phyloP scores from a whole-genome alignment of 2,797 vertebrate genomes.

The Mormyrops attenuatus region DNA sequence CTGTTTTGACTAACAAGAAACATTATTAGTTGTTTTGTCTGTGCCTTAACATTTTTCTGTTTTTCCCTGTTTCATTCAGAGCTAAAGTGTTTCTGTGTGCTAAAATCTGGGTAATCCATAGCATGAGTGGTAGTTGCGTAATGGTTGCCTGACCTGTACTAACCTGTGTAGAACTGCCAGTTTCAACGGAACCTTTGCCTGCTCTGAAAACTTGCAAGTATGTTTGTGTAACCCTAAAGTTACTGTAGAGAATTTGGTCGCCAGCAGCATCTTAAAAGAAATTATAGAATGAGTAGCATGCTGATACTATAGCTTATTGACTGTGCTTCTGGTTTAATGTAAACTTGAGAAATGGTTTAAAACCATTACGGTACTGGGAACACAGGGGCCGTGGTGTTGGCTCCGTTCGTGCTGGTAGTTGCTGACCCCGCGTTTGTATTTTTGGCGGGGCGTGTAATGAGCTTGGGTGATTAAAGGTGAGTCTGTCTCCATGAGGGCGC shows the following conservation, averaged over 20 bases:
- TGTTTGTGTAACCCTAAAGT: neutral
- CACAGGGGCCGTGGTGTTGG: neutral
- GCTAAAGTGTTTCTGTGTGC: neutral
- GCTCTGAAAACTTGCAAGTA: neutral
- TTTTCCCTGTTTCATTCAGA: neutral
- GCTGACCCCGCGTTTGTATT: neutral
- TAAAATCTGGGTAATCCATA: neutral
- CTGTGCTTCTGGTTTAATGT: neutral
- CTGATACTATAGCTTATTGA: neutral
- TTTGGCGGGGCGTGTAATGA: neutral
- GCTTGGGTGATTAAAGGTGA: constrained; percentile 25
- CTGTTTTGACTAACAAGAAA: neutral
- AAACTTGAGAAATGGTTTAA: neutral
- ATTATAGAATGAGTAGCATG: neutral
- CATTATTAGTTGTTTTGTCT: neutral
- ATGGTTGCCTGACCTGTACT: neutral
- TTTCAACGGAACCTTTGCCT: neutral
- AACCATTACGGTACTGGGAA: neutral
- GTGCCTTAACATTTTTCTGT: neutral
- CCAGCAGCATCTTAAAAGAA: neutral
- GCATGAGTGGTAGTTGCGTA: neutral
- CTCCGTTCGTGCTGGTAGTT: neutral
- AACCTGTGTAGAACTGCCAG: neutral
- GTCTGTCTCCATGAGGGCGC: constrained; percentile 19
- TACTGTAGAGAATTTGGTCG: neutral